Conservation (phyloP, 2,113 vertebrate species). For the Climacteris rufus region DNA sequence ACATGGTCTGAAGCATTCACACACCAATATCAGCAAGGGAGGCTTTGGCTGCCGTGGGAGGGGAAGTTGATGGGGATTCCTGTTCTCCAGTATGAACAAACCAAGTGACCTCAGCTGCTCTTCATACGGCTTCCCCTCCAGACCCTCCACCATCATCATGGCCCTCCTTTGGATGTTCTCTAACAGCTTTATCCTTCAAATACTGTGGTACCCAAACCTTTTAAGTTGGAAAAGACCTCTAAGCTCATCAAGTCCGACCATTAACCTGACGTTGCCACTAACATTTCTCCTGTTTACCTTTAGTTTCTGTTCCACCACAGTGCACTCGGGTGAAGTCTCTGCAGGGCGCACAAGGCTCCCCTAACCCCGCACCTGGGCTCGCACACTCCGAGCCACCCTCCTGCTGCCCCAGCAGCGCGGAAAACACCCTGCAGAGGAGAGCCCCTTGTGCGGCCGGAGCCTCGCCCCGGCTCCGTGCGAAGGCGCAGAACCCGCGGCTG, state of each 20-base stretch:
- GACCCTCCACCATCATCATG: too few relatives aligned
- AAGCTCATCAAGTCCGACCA: not conserved
- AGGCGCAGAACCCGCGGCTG: not conserved
- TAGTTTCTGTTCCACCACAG: not conserved
- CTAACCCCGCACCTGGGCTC: not conserved
- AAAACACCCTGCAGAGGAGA: not conserved
- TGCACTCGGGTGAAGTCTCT: too few relatives aligned
- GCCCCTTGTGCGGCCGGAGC: not conserved
- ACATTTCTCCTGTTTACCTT: not conserved
- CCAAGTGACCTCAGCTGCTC: not conserved
- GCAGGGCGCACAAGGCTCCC: too few relatives aligned
- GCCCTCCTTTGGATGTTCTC: not conserved
- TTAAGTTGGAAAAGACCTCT: not conserved
- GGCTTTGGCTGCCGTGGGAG: fast-evolving
- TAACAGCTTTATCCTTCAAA: not conserved
- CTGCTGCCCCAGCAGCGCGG: not conserved
- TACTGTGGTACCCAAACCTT: not conserved
- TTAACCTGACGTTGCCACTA: not conserved
- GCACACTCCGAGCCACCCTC: fast-evolving
- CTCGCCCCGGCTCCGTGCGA: fast-evolving
- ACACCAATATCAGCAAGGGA: too few relatives aligned
- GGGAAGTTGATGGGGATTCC: not conserved
- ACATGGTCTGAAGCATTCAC: fast-evolving
- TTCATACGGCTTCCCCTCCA: not conserved
- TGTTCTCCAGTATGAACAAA: not conserved